Evolutionary conservation across 1,140 invertebrate species (phyloP).

Genomic region (Phortica variegata): DNA sequence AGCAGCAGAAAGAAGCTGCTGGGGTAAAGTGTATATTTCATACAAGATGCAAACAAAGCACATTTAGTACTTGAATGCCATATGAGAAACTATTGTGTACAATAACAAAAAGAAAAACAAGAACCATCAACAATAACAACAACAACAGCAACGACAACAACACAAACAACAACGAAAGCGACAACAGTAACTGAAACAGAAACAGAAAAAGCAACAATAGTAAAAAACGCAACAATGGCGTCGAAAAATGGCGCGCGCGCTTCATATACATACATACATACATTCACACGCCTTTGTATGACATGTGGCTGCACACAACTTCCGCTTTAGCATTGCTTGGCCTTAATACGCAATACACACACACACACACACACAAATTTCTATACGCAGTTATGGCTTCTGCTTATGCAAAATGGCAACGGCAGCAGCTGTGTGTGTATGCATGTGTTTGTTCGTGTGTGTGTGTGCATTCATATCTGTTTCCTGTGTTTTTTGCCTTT

Average conservation of each 20-base stretch:
- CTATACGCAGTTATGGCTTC: no score
- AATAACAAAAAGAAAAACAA: not conserved
- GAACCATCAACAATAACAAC: not conserved
- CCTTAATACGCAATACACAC: no score
- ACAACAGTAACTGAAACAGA: no score
- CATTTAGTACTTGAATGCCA: no score
- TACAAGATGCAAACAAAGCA: no score
- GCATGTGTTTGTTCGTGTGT: slow-evolving; percentile 14
- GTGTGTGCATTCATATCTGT: no score
- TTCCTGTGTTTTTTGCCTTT: no score
- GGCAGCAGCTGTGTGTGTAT: slow-evolving; percentile 1
- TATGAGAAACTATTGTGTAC: no score
- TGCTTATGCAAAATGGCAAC: no score
- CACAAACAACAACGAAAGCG: slow-evolving; percentile 23
- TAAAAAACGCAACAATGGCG: slow-evolving; percentile 20
- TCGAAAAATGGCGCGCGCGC: not conserved
- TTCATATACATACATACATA: no score
- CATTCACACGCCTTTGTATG: not conserved
- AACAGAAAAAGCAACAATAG: slow-evolving; percentile 4
- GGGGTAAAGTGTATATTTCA: not conserved
- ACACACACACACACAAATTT: no score
- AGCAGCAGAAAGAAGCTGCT: not conserved
- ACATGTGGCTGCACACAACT: slow-evolving; percentile 17
- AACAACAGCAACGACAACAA: slow-evolving; percentile 11
- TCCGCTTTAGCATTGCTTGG: not conserved